Evolutionary conservation across 2,113 vertebrate genomes (phyloP), one percentile per base, ranked within the genome.

Genomic region (Myiagra hebetior): DNA sequence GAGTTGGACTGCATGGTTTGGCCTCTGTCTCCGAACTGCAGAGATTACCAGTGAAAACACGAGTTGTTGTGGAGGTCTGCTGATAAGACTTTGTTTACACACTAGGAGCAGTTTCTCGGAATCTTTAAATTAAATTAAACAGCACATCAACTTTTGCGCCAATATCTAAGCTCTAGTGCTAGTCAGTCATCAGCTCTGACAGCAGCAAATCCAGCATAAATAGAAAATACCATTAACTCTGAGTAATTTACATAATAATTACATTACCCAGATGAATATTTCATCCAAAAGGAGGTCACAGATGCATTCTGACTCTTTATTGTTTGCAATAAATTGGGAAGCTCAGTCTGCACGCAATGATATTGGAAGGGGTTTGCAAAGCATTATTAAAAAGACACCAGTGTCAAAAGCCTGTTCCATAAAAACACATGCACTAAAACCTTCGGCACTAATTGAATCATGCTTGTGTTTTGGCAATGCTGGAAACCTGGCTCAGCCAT

Each of bases 361-460:
- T 88, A 79, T 87, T 96, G 96, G 91, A 96, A 93, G 68, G 88
- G 64, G 44, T 80, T 85, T 94, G 37, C 64, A 87, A 91, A 81
- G 85, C 72, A 81, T 89, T 87, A 92, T 96, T 83, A 94, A 92
- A 87, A 96, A 93, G 76, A 95, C 76, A 91, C 64, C 72, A 77
- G 70, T 73, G 90, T 94, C 91, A 97, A 93, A 97, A 96, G 89
- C 93, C 85, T 94, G 87, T 97, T 97, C 89, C 91, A 94, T 90
- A 81, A 89, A 96, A 97, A 97, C 89, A 94, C 82, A 97, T 86
- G 91, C 55, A 94, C 88, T 97, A 85, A 97, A 96, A 69, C 65
- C 88, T 94, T 94, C 83, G 97, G 84, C 89, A 95, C 95, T 98
- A 97, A 98, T 98, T 95, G 97, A 97, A 97, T 97, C 97, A 95